Conservation (phyloP, 2,113 vertebrate species). For the Piliocolobus tephrosceles region DNA sequence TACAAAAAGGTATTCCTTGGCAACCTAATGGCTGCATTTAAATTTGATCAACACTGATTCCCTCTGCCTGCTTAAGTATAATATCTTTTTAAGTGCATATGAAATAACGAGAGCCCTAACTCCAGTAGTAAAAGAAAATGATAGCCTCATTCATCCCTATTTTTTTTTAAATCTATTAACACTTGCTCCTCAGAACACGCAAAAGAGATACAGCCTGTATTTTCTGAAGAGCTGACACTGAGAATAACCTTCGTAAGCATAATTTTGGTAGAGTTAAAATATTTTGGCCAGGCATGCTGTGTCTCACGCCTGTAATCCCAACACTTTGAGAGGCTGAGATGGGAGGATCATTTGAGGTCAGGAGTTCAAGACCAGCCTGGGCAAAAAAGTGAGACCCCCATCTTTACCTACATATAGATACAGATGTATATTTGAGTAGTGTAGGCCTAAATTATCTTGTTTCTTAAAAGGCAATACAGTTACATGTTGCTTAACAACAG, state of each 20-base stretch:
- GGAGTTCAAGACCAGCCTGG: too few relatives aligned
- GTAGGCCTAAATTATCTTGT: slow-evolving; percentile 9
- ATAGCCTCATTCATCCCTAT: not conserved
- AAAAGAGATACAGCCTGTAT: not conserved
- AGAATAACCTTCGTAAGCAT: not conserved
- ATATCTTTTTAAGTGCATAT: not conserved
- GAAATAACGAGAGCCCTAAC: not conserved
- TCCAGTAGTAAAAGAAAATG: not conserved
- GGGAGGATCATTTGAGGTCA: too few relatives aligned
- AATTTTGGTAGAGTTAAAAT: slow-evolving; percentile 25
- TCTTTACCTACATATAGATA: too few relatives aligned
- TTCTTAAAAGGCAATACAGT: not conserved
- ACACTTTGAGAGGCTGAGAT: too few relatives aligned
- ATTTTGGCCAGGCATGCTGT: not conserved
- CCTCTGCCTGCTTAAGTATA: not conserved
- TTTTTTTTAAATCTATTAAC: slow-evolving; percentile 1
- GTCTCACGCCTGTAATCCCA: too few relatives aligned
- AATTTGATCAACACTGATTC: not conserved
- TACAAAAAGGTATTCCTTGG: not conserved
- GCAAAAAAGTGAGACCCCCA: too few relatives aligned
- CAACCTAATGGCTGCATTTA: not conserved
- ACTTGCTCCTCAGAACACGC: not conserved
- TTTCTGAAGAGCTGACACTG: slow-evolving; percentile 29
- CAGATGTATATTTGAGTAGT: not conserved
- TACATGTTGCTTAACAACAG: not conserved